These are phyloP conservation scores for Aphelocoma californica DNA, from an alignment of 2,797 vertebrate genomes.

Conservation along the genomic window DNA sequence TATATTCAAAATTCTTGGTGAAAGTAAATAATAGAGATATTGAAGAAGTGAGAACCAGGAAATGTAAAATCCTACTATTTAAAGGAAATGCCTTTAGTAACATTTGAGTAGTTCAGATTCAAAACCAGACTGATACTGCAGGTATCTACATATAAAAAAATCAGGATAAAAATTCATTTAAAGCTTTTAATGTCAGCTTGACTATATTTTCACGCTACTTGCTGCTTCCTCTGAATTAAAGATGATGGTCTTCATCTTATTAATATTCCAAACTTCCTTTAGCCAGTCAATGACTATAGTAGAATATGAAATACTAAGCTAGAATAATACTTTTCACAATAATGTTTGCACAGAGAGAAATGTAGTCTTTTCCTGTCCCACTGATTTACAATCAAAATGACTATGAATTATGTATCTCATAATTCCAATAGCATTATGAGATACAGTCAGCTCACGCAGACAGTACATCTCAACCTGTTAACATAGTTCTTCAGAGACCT, in stretches of 20 bases:
- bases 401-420: neutral
- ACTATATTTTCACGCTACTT: neutral
- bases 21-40: slow-evolving; percentile 20
- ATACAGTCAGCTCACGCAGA: neutral
- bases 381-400: neutral
- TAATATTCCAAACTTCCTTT: neutral
- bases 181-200: neutral
- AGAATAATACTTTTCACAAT: neutral
- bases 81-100: slow-evolving; percentile 30
- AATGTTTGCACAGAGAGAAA: neutral
- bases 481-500: neutral
- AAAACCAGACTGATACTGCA: neutral
- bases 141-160: neutral
- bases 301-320: neutral
- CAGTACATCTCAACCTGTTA: neutral
- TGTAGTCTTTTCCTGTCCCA: neutral
- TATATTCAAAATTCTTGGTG: slow-evolving; percentile 6
- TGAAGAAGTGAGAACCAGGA: slow-evolving; percentile 33
- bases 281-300: neutral
- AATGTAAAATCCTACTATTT: slow-evolving; percentile 9
- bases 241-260: neutral
- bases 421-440: neutral
- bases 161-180: neutral
- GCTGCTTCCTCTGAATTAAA: neutral
- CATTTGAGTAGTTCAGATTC: neutral